These are phyloP conservation scores for Ichneumoninae sp. DNA, from an alignment of 2,888 invertebrate genomes.

Conservation along the genomic window DNA sequence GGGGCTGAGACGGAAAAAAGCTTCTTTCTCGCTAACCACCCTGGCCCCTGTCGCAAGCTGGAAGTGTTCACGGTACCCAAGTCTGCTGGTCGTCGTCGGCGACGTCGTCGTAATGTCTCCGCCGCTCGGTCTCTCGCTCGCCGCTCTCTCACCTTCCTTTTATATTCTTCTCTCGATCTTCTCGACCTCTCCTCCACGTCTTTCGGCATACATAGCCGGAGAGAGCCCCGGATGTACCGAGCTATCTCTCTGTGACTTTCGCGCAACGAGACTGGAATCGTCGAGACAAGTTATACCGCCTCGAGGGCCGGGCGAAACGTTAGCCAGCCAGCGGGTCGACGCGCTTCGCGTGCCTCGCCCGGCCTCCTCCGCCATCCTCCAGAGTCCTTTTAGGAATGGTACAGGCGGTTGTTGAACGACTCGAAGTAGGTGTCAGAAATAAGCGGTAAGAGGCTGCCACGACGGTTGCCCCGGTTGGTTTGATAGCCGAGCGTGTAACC, in stretches of 20 bases:
- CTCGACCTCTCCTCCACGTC: slow-evolving; percentile 27
- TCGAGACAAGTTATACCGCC: slow-evolving; percentile 51
- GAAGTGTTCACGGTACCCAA: slow-evolving; percentile 23
- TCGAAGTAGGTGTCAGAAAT: slow-evolving; percentile 59
- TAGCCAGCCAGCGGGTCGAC: slow-evolving; percentile 27
- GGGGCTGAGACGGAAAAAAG: slow-evolving; percentile 15
- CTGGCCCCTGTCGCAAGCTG: slow-evolving; percentile 31
- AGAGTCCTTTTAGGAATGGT: slow-evolving; percentile 45
- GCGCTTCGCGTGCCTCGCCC: slow-evolving; percentile 33
- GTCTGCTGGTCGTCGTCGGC: slow-evolving; percentile 8
- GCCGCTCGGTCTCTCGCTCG: slow-evolving; percentile 44
- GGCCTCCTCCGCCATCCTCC: slow-evolving; percentile 2
- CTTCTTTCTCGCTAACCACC: slow-evolving; percentile 35
- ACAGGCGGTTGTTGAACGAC: slow-evolving; percentile 39
- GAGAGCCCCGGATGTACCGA: slow-evolving; percentile 12
- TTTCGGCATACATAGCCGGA: slow-evolving; percentile 17
- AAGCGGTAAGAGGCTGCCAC: slow-evolving; percentile 47
- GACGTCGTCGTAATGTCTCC: slow-evolving; percentile 18
- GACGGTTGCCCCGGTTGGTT: slow-evolving; percentile 67
- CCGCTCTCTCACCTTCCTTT: slow-evolving; percentile 34
- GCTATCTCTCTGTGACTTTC: slow-evolving; percentile 14
- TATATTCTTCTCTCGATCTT: slow-evolving; percentile 53
- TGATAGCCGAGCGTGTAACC: slow-evolving; percentile 68
- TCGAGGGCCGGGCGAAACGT: slow-evolving; percentile 43
- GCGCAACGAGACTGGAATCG: slow-evolving; percentile 14